These are phyloP conservation scores for Betta splendens DNA, from an alignment of 2,797 vertebrate species.

Conservation along the genomic window DNA sequence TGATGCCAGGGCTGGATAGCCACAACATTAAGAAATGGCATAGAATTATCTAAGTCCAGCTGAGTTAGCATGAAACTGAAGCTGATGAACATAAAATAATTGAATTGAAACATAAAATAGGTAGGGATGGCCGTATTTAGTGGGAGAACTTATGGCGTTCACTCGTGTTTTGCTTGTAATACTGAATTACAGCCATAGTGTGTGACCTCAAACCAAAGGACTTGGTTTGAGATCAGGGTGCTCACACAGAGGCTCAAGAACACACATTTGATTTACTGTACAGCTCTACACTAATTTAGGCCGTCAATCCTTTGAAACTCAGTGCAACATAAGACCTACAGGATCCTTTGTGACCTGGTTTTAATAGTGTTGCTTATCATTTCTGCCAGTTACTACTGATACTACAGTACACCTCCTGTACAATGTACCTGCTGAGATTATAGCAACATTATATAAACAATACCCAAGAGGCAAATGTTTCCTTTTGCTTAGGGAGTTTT, in stretches of 20 bases:
- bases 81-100: conserved; percentile 40
- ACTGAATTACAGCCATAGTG: conserved; percentile 19
- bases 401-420: background rate
- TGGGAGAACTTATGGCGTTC: background rate
- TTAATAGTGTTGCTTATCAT: background rate
- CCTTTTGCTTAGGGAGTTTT: no score
- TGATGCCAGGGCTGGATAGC: conserved; percentile 58
- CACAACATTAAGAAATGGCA: conserved; percentile 54
- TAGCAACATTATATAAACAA: background rate
- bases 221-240: conserved; percentile 1
- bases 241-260: conserved; percentile 4
- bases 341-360: background rate
- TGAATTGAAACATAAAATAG: conserved; percentile 37
- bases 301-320: background rate
- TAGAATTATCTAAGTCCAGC: conserved; percentile 43
- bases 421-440: background rate
- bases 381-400: background rate
- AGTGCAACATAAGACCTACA: background rate
- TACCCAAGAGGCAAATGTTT: background rate
- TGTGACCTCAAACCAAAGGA: conserved; percentile 1
- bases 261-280: background rate
- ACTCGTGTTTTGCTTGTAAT: conserved; percentile 11
- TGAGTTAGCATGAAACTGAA: conserved; percentile 44
- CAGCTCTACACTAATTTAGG: background rate
- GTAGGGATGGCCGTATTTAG: conserved; percentile 12